These are phyloP conservation scores for Odontamblyopus rebecca DNA, from an alignment of 2,797 vertebrate species.

Conservation along the genomic window DNA sequence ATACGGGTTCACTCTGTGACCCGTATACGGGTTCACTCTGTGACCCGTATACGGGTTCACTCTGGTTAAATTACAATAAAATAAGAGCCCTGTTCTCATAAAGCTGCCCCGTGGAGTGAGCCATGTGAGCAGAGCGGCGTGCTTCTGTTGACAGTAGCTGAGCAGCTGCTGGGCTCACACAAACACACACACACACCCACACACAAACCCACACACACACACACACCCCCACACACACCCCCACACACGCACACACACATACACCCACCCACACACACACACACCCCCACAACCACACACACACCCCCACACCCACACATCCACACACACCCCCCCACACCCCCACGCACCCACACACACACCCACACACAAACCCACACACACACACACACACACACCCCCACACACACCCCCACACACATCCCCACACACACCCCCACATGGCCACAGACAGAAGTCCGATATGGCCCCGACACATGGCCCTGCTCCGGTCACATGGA, in stretches of 20 bases:
- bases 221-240: neutral
- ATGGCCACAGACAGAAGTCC: neutral
- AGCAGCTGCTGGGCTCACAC: neutral
- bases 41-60: too few relatives aligned
- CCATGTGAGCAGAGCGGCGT: neutral
- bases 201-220: too few relatives aligned
- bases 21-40: too few relatives aligned
- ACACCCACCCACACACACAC: too few relatives aligned
- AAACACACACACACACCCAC: neutral
- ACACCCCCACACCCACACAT: too few relatives aligned
- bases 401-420: neutral
- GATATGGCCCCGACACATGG: neutral
- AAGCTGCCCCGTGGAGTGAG: neutral
- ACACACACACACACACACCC: neutral
- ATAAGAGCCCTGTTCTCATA: neutral
- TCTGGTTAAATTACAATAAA: neutral
- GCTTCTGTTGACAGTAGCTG: neutral
- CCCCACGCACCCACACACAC: too few relatives aligned
- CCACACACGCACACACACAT: too few relatives aligned
- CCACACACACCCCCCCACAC: too few relatives aligned
- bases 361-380: neutral
- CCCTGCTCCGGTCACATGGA: neutral
- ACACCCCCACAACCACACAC: too few relatives aligned
- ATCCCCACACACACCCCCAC: neutral
- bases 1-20: too few relatives aligned